phyloP scores from a whole-genome alignment of 2,888 invertebrate genomes.

The Sylvicola cinctus region DNA sequence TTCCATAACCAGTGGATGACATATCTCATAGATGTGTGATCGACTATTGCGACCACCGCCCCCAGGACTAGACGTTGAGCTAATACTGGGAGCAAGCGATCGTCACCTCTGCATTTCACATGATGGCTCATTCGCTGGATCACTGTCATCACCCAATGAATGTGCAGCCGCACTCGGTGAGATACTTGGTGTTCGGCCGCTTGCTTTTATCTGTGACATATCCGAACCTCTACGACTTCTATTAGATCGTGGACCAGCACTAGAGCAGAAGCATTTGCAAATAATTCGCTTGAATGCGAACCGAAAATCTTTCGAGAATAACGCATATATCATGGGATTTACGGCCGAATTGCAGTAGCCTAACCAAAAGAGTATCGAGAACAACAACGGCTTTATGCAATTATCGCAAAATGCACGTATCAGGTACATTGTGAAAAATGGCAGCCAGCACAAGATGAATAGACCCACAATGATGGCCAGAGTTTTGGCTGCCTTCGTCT shows the following conservation, averaged over 20 bases:
- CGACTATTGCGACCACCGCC: conserved; percentile 17
- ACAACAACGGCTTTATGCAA: conserved; percentile 67
- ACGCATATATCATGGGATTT: conserved; percentile 85
- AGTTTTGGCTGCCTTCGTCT: conserved; percentile 93
- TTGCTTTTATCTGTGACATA: conserved; percentile 30
- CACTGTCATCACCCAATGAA: conserved; percentile 34
- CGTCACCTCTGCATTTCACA: conserved; percentile 34
- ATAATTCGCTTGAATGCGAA: conserved; percentile 87
- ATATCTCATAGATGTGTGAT: conserved; percentile 24
- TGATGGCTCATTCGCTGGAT: conserved; percentile 25
- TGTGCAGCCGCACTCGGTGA: conserved; percentile 30
- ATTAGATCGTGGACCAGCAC: conserved; percentile 21
- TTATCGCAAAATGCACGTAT: conserved; percentile 71
- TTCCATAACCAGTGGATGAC: conserved; percentile 26
- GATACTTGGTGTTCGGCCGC: conserved; percentile 32
- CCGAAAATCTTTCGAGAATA: conserved; percentile 88
- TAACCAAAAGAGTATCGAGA: conserved; percentile 88
- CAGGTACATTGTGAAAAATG: conserved; percentile 89
- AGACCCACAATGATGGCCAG: conserved; percentile 93
- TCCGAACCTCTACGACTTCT: conserved; percentile 33
- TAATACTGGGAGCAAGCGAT: conserved; percentile 16
- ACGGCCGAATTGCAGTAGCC: conserved; percentile 95
- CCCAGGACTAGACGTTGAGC: conserved; percentile 13
- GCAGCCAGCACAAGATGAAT: conserved; percentile 92
- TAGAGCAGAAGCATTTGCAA: conserved; percentile 59